Evolutionary conservation across 2,113 vertebrate species (phyloP).

Genomic region (Neotoma lepida): DNA sequence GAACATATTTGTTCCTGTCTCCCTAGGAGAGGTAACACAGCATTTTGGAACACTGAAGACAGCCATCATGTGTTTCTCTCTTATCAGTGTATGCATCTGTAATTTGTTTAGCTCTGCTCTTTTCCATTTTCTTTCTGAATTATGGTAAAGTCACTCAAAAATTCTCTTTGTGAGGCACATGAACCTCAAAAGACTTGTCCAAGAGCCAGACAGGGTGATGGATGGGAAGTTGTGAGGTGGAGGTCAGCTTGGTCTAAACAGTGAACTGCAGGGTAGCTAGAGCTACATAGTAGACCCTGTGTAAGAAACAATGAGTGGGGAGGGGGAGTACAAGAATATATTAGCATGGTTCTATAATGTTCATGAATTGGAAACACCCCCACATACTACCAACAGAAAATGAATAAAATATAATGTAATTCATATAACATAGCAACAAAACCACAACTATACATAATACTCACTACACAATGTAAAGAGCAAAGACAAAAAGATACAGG

Average conservation of each 20-base stretch:
- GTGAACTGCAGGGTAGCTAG: background rate
- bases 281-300: background rate
- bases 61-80: background rate
- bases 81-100: background rate
- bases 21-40: background rate
- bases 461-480: slow-evolving; percentile 11
- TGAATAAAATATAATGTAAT: background rate
- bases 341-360: background rate
- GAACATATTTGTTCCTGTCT: background rate
- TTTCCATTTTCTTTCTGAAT: background rate
- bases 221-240: background rate
- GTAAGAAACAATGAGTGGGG: background rate
- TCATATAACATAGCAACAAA: slow-evolving; percentile 28
- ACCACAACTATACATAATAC: slow-evolving; percentile 29
- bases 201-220: background rate
- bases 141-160: background rate
- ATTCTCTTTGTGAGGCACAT: background rate
- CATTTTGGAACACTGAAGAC: background rate
- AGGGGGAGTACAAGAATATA: background rate
- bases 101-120: slow-evolving; percentile 19
- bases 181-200: background rate
- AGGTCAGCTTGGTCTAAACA: background rate
- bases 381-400: slow-evolving; percentile 37
- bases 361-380: background rate
- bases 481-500: background rate